Base-by-base conservation (phyloP, 2,888 invertebrate species). In the Cremastinae sp. region DNA sequence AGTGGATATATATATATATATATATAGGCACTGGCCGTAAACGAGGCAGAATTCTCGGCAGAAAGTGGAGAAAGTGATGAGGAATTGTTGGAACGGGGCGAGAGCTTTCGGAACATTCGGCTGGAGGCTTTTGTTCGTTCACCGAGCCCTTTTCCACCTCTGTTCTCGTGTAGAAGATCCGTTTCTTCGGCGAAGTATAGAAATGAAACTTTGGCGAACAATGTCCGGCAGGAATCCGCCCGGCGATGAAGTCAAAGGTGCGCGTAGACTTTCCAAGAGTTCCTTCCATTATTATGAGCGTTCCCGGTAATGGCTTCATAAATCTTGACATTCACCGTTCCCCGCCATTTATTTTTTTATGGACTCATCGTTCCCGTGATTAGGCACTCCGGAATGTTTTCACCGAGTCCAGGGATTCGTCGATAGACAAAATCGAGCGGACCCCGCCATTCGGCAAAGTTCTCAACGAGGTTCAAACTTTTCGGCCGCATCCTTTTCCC, bases 251-350 rank as follows among this genome's bases (percentile, higher is more conserved):
- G 2, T 3, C 2, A 5, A 28, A 28, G 28, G 5, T 28, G 5
- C 28, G 5, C 28, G 62, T 49, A 1, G 49, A 58, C 43, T 74
- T 47, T 47, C 49, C 56, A 41, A 41, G 14, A 38, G 10, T n/a
- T 38, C 56, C 38, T 12, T 56, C 18, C 47, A 59, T 62, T 69
- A 47, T 51, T 69, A 47, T 51, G 47, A 56, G 64, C 36, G 36
- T 51, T 43, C 61, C 62, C 12, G 73, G 70, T 78, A 78, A 78
- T 73, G 70, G 73, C 72, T 75, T 75, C 65, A 75, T 75, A 75
- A 73, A 73, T 73, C 75, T 68, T 12, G 61, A 38, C 58, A 78
- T 75, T 75, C 66, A 71, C 43, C 61, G 45, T 65, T 47, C 16
- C 45, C 58, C 51, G n/a, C 20, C 10, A 2, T n/a, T 54, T n/a